Evolutionary conservation across 2,888 invertebrate species (phyloP).

Genomic region (Hemithea aestivaria): DNA sequence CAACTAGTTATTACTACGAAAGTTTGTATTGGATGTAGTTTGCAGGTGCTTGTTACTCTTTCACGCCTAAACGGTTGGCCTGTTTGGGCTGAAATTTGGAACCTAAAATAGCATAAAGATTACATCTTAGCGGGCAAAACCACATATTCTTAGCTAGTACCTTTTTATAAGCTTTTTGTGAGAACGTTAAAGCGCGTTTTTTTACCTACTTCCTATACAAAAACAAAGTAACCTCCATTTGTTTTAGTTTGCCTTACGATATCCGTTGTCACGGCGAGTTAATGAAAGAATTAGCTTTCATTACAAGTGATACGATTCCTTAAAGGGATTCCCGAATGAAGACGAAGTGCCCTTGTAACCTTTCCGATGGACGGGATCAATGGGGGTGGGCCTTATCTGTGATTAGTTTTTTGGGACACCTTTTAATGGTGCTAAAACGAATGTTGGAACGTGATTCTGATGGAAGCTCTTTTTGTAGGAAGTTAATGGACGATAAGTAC

Average conservation of each 20-base stretch:
- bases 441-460: slow-evolving; percentile 15
- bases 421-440: slow-evolving; percentile 43
- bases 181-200: too few species aligned
- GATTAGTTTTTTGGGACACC: slow-evolving; percentile 64
- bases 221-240: slow-evolving; percentile 41
- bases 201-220: too few species aligned
- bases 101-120: too few species aligned
- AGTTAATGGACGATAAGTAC: too few species aligned
- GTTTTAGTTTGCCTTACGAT: slow-evolving; percentile 65
- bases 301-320: slow-evolving; percentile 76
- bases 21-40: too few species aligned
- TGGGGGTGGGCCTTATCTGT: slow-evolving; percentile 61
- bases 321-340: slow-evolving; percentile 76
- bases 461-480: slow-evolving; percentile 1
- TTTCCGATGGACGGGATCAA: slow-evolving; percentile 64
- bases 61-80: too few species aligned
- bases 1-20: too few species aligned
- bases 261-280: slow-evolving; percentile 73
- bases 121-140: too few species aligned
- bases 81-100: too few species aligned
- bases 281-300: slow-evolving; percentile 80
- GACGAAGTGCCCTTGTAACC: slow-evolving; percentile 70
- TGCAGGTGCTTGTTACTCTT: too few species aligned
- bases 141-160: too few species aligned
- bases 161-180: too few species aligned